Conservation (phyloP, 2,797 vertebrate species). For the Prunella strophiata region DNA sequence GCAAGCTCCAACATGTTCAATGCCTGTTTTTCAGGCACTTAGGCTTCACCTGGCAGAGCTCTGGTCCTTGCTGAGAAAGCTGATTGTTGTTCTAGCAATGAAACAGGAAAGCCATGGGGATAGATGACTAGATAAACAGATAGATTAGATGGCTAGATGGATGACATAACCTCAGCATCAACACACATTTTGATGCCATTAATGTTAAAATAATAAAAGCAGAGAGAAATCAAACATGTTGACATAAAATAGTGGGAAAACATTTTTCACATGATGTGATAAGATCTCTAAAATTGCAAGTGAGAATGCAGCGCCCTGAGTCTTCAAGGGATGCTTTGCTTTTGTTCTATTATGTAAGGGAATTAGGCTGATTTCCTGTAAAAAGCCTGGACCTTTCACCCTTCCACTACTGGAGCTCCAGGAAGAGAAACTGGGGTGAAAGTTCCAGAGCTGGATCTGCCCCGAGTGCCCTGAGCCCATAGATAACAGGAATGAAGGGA, state of each 20-base stretch:
- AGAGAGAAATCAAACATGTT: not conserved
- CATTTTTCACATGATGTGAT: not conserved
- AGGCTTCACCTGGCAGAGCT: not conserved
- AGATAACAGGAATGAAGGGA: not conserved
- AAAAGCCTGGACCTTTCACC: not conserved
- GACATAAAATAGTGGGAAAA: not conserved
- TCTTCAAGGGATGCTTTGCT: fast-evolving
- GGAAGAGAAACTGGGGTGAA: not conserved
- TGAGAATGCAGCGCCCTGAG: not conserved
- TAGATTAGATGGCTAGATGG: not conserved
- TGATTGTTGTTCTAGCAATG: not conserved
- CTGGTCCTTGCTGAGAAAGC: not conserved
- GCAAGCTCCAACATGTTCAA: not conserved
- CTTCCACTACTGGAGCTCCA: not conserved
- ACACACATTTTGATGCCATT: not conserved
- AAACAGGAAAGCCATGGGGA: not conserved
- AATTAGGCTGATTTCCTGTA: not conserved
- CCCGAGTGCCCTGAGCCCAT: not conserved
- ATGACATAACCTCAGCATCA: too few species aligned
- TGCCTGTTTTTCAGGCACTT: not conserved
- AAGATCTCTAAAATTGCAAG: fast-evolving
- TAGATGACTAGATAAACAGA: not conserved
- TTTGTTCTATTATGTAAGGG: not conserved
- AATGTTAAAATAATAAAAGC: not conserved
- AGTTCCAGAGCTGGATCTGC: not conserved